Conservation (phyloP, 1,140 invertebrate genomes). For the Olivierus martensii region DNA sequence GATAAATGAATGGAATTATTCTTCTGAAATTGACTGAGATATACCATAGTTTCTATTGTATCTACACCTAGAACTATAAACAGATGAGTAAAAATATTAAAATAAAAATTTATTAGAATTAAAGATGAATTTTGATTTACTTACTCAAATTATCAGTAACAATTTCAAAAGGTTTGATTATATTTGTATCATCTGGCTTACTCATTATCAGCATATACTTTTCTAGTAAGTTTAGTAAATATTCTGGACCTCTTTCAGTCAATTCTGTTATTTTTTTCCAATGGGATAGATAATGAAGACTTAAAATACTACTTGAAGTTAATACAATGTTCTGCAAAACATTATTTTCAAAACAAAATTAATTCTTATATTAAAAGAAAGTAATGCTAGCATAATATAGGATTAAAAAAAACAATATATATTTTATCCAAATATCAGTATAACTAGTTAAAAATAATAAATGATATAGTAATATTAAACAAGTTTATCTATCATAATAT, state of each 20-base stretch:
- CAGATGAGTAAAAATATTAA: too few species aligned
- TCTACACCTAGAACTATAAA: constrained; percentile 71
- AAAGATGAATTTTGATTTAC: constrained; percentile 15
- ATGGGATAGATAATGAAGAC: constrained; percentile 46
- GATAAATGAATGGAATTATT: not conserved
- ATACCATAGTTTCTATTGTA: constrained; percentile 73
- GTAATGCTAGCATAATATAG: too few species aligned
- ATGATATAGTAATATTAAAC: too few species aligned
- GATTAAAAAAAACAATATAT: too few species aligned
- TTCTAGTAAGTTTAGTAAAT: constrained; percentile 55
- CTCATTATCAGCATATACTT: constrained; percentile 66
- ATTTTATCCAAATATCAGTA: too few species aligned
- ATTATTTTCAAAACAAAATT: not conserved
- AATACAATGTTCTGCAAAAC: constrained; percentile 52
- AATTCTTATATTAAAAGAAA: too few species aligned
- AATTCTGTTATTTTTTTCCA: constrained; percentile 59
- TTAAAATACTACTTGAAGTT: constrained; percentile 57
- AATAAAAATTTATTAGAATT: too few species aligned
- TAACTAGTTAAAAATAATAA: too few species aligned
- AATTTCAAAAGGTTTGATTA: constrained; percentile 84
- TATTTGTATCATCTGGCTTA: constrained; percentile 74
- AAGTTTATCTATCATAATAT: too few species aligned
- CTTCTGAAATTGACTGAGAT: constrained; percentile 30
- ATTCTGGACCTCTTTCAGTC: constrained; percentile 52
- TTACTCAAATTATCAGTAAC: constrained; percentile 69